These are phyloP conservation scores for Rousettus madagascariensis DNA, from an alignment of 2,797 vertebrate species.

Conservation along the genomic window DNA sequence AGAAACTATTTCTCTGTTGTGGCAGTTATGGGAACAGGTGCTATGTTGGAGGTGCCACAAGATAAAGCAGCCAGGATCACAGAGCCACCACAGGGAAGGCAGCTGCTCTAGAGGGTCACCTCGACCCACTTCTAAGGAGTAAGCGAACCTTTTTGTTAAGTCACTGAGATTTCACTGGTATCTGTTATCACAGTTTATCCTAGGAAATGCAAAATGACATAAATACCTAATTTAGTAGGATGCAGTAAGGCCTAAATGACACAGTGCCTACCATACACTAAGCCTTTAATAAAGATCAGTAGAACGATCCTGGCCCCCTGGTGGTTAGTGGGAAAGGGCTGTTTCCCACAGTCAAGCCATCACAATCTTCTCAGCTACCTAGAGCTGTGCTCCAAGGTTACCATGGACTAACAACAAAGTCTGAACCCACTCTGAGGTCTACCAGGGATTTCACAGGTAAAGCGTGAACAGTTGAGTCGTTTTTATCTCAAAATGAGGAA, in stretches of 20 bases:
- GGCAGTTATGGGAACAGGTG: neutral
- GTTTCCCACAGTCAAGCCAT: neutral
- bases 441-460: neutral
- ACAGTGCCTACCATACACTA: neutral
- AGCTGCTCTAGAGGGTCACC: neutral
- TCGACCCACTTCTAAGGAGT: neutral
- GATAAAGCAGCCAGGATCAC: neutral
- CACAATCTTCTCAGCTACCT: conserved; percentile 5
- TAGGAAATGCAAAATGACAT: neutral
- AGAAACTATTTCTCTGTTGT: neutral
- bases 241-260: neutral
- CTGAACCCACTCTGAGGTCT: neutral
- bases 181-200: neutral
- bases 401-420: neutral
- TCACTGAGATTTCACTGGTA: neutral
- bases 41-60: neutral
- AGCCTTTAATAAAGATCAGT: neutral
- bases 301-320: neutral
- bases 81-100: neutral
- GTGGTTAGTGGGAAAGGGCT: neutral
- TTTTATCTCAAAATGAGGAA: conserved; percentile 45
- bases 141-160: neutral
- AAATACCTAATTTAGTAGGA: neutral
- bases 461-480: neutral
- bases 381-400: neutral